These are phyloP conservation scores for Astropecten irregularis DNA, from an alignment of 53 echinoderm and acorn worm genomes.

Conservation along the genomic window DNA sequence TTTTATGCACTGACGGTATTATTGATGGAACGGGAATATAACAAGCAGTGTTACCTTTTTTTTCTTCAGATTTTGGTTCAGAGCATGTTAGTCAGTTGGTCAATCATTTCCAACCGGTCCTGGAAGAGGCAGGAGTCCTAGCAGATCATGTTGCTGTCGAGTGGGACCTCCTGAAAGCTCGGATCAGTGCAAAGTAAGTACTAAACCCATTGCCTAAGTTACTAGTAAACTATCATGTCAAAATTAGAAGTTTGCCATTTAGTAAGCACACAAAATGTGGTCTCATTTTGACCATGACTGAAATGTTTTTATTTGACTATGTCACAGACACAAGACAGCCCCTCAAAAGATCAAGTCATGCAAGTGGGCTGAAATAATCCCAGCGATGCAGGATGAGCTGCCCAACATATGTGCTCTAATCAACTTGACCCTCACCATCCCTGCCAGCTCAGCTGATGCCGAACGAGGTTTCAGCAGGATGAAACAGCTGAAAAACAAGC, in stretches of 20 bases:
- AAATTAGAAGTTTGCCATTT: no score
- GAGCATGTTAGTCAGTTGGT: neutral
- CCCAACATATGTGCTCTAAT: constrained; percentile 11
- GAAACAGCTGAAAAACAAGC: constrained; percentile 33
- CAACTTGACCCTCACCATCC: neutral
- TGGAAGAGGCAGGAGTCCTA: constrained; percentile 34
- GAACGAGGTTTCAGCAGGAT: constrained; percentile 55
- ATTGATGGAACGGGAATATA: no score
- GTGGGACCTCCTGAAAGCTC: constrained; percentile 32
- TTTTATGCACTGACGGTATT: no score
- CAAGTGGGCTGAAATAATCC: constrained; percentile 1
- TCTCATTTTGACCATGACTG: no score
- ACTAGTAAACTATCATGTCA: neutral
- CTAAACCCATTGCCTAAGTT: neutral
- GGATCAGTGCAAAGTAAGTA: constrained; percentile 33
- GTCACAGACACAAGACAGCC: constrained; percentile 9
- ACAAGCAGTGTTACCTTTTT: no score
- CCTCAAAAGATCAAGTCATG: neutral
- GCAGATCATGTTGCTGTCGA: neutral
- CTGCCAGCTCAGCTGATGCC: constrained; percentile 54
- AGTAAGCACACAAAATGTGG: no score
- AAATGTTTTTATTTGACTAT: neutral
- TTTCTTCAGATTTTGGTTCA: constrained; percentile 35
- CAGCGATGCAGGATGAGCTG: neutral
- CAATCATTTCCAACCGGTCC: constrained; percentile 15